Evolutionary conservation across 2,113 vertebrate species (phyloP), one percentile per base, ranked within the genome.

Genomic region (Microcebus lehilahytsara): DNA sequence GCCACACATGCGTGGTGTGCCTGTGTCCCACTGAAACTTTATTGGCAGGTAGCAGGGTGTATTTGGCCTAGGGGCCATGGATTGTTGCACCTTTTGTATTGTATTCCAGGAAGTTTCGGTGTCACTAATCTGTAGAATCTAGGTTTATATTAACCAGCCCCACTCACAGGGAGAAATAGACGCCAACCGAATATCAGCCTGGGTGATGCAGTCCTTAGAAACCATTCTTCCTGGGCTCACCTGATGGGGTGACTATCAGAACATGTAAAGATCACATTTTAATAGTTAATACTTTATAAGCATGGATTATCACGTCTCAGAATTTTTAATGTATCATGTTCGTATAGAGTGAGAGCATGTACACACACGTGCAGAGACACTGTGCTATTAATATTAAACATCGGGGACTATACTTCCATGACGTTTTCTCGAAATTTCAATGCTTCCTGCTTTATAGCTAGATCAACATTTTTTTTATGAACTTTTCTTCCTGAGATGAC

Each of bases 211-310:
- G 17, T n/a, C 10, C 30, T 94, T 37, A 56, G 13, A 72, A n/a
- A 51, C 2, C 12, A 53, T 5, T 19, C 27, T 89, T 20, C 32
- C 46, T 85, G 25, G 46, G 40, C 22, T 96, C 7, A 32, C 11
- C 10, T 42, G 53, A 60, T 60, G 25, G 20, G 9, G 0, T 46
- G 37, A 30, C 5, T n/a, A 67, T 5, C 13, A 53, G 72, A 85
- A 62, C 13, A 19, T 46, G 40, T 60, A 91, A 46, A 88, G 37
- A 40, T 22, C 12, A 66, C 8, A 56, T 49, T 75, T 85, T n/a
- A 78, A 66, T 40, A 72, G 12, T 64, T 88, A 86, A 12, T 94
- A 23, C 22, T 95, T 51, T 94, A 0, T 83, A 60, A 72, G 16
- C n/a, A 7, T 51, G 19, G 51, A 84, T 49, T 14, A 62, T 17